Evolutionary conservation across 2,888 invertebrate species (phyloP), one percentile per base, ranked within the genome.

Genomic region (Lochmaea crataegi): DNA sequence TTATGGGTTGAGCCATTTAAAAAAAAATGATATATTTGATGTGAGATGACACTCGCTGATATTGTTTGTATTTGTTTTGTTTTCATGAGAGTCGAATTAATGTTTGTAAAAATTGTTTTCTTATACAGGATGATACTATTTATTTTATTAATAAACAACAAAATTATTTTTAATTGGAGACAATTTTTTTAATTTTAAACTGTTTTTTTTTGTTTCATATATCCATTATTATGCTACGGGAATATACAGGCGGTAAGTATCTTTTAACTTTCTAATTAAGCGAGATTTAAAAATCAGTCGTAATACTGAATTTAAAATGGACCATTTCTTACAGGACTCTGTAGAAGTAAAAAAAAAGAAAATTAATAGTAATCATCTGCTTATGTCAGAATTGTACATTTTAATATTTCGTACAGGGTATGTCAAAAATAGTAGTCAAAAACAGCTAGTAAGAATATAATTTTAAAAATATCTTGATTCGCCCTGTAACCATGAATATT

Each of bases 1-100:
- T 78, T 78, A 77, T 68, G 70, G 69, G 45, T 65, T 67, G 58
- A 70, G 45, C 66, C 73, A 73, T 73, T 73, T n/a, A n/a, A 70
- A 71, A 71, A 61, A 78, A 78, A 78, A 76, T 78, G 77, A 76
- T 80, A 77, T 73, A 76, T 74, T 75, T 76, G 74, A 77, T 73
- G 72, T 65, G 67, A 77, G 78, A 78, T 80, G 78, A 78, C 75
- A 75, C 74, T 58, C 71, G 57, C 60, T 71, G 77, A 73, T 75
- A 75, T 74, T 72, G 68, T 69, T 57, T 71, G 70, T 63, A 72
- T 74, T 74, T 77, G 77, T 78, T n/a, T n/a, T 78, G 76, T 76
- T 79, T 76, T 77, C 64, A 67, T 63, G 53, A 58, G 60, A 68
- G 53, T 67, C 58, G 64, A 71, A 61, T 53, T 68, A 48, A 74